Evolutionary conservation across 53 echinoderm and acorn worm species (phyloP), one percentile per base, ranked within the genome.

Genomic region (Pentamera pediparva): DNA sequence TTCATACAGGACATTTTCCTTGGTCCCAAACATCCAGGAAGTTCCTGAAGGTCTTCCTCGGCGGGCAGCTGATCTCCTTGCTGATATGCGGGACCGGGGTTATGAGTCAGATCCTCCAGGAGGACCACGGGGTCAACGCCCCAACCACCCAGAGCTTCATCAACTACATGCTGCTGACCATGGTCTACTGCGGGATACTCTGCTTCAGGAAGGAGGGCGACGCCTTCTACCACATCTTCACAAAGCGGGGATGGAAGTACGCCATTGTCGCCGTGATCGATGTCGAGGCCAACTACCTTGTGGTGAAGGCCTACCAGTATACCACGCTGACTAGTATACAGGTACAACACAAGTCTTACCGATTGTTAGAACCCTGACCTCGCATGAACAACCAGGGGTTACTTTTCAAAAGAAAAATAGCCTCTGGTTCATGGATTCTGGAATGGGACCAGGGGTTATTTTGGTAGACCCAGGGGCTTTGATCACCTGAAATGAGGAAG

Each of bases 271-370:
- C 95, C 0, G 20, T 75, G 15, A 82, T 90, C 13, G 95, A 95
- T 39, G 95, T 95, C 1, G 95, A 95, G 78, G 95, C 95, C 11
- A 95, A 95, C 52, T 95, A 90, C 59, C 67, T 95, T 34, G 88
- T 95, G 6, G 95, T 95, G 25, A 95, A 95, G 62, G 95, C 95
- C 9, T 95, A 95, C 57, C 90, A 90, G 76, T 91, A 85, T 64
- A 95, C 95, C 2, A 95, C 89, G 0, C 70, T 95, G 32, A 88
- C 90, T 3, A 95, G 95, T 73, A 70, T 95, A 24, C 95, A 95
- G 90, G 94, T 93, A 69, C n/a, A 35, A 18, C 1, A 20, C n/a
- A n/a, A n/a, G n/a, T n/a, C n/a, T n/a, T n/a, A n/a, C n/a, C n/a
- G n/a, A n/a, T n/a, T n/a, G n/a, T 55, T 29, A 12, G 43, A 27